A percentile compares a stretch with the other conserved stretches of the same genome.
Evolutionary conservation across 2,888 invertebrate species (phyloP).

Genomic region (Ectobius pallidus): DNA sequence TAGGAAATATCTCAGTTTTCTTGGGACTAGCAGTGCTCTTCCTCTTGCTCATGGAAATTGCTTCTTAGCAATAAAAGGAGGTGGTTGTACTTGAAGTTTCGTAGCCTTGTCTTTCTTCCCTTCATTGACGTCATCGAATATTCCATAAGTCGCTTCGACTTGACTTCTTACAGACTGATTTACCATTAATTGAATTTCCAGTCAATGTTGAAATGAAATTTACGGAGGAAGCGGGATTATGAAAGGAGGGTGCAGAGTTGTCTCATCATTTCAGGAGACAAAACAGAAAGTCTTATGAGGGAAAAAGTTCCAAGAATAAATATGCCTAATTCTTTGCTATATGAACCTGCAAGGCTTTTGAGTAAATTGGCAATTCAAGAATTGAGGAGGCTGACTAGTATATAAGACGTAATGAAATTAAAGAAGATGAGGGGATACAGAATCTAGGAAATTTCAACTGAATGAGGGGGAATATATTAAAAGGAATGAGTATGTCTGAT

Average conservation of each 20-base stretch:
- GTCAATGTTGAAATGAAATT: not conserved
- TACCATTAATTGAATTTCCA: constrained; percentile 28
- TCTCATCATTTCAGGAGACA: not conserved
- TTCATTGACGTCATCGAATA: not conserved
- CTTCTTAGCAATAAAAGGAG: not conserved
- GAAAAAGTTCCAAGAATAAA: not conserved
- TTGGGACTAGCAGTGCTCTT: not conserved
- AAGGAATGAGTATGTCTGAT: too few relatives aligned
- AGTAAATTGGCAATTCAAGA: too few relatives aligned
- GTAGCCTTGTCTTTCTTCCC: not conserved
- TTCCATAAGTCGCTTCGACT: constrained; percentile 16
- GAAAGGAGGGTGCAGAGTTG: not conserved
- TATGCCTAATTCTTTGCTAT: not conserved
- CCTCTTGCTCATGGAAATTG: not conserved
- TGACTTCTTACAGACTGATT: constrained; percentile 25
- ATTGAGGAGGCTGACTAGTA: not conserved
- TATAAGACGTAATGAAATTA: not conserved
- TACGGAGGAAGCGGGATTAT: not conserved
- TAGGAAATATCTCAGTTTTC: too few relatives aligned
- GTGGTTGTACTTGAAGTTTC: not conserved
- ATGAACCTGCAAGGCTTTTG: not conserved
- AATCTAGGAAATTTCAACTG: too few relatives aligned
- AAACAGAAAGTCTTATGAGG: not conserved
- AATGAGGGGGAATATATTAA: too few relatives aligned
- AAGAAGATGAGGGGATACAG: too few relatives aligned